Percentiles rank a stretch among this genome's conserved stretches.
Conservation (phyloP, 2,797 vertebrate species). For the Limnodromus scolopaceus region DNA sequence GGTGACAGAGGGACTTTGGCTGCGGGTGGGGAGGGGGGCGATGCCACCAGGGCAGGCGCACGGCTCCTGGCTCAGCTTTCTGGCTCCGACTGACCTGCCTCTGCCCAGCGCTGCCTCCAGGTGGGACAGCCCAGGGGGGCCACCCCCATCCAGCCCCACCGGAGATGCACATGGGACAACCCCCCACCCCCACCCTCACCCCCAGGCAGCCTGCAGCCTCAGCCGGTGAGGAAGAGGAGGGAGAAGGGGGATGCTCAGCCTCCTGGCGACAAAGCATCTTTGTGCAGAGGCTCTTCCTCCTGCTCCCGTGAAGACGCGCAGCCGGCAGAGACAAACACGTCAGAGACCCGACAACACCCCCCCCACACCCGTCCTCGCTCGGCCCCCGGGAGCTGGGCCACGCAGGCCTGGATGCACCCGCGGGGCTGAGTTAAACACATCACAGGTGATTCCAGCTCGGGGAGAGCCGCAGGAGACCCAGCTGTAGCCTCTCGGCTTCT, state of each 20-base stretch:
- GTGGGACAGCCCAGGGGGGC: accelerated
- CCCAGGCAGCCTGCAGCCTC: not conserved
- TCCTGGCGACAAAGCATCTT: not conserved
- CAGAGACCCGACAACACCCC: accelerated
- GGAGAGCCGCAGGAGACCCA: not conserved
- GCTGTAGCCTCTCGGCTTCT: not conserved
- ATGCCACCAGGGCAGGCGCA: not conserved
- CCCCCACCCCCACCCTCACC: too few species aligned
- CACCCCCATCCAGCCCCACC: not conserved
- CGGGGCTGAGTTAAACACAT: not conserved
- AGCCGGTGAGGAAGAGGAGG: not conserved
- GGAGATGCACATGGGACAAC: not conserved
- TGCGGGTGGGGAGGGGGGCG: not conserved
- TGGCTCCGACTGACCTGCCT: not conserved
- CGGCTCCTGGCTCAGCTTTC: accelerated
- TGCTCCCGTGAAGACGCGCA: accelerated
- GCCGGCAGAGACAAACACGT: not conserved
- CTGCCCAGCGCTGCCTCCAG: not conserved
- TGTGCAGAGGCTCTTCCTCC: not conserved
- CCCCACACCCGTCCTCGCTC: accelerated
- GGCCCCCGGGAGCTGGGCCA: accelerated
- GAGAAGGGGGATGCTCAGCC: not conserved
- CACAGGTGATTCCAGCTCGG: not conserved
- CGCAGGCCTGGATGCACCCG: accelerated
- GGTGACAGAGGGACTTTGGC: not conserved